Evolutionary conservation across 1,140 invertebrate species (phyloP), one percentile per base, ranked within the genome.

Genomic region (Oryzaephilus surinamensis): DNA sequence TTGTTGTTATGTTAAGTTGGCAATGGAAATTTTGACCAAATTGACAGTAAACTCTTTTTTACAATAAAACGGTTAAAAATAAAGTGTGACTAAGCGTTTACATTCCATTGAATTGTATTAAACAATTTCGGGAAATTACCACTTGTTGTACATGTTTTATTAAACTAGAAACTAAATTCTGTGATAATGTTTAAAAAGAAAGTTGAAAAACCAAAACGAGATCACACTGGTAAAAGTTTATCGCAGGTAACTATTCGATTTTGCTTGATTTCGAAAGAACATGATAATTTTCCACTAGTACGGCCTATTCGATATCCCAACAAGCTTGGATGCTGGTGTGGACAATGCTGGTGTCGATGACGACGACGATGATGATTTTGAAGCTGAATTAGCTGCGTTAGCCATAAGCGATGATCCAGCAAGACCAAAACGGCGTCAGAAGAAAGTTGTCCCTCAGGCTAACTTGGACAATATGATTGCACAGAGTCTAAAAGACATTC

Each of bases 301-400:
- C 70, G 84, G 83, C 8, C 66, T 88, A 41, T 72, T 85, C 54
- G 76, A 83, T 64, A 72, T 86, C 28, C 73, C 77, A 32, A 71
- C 74, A 39, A 65, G 72, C 45, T 67, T 80, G 3, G 65, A 72
- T 44, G 66, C 80, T 3, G 57, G 60, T 48, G 65, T 68, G 27
- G 71, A 73, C 50, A 65, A 72, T 38, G 67, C 64, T 24, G 65
- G 63, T 13, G 57, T 70, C 45, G 66, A 71, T 48, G 76, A 77
- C 52, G 70, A 60, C 1, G 70, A 75, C 58, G 84, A 92, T 55
- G 79, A 77, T 41, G 86, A 88, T 54, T 66, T 93, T 15, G 89
- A 94, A 63, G 85, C 85, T 14, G 89, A 95, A 62, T 63, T 93
- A 32, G 71, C 79, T 31, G 83, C 80, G 3, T 73, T 93, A 21